phyloP scores from a whole-genome alignment of 2,888 invertebrate species.

The Latrodectus elegans region DNA sequence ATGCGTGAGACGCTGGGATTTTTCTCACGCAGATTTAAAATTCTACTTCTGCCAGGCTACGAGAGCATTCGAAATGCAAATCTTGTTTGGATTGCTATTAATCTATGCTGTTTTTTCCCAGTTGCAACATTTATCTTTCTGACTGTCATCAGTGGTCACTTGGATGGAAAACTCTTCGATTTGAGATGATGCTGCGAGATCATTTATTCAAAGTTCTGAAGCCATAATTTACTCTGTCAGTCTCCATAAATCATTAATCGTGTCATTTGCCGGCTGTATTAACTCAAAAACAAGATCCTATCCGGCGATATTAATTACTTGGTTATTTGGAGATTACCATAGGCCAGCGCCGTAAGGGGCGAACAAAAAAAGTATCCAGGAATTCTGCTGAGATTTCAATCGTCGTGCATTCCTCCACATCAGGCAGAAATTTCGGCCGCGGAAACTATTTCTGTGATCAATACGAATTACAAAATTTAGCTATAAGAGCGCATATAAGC shows the following conservation, averaged over 20 bases:
- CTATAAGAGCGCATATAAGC: too few relatives aligned
- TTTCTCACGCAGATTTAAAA: too few relatives aligned
- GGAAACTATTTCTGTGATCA: too few relatives aligned
- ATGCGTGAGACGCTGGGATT: too few relatives aligned
- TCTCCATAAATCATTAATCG: constrained; percentile 58
- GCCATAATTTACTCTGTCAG: constrained; percentile 61
- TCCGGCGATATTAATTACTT: constrained; percentile 45
- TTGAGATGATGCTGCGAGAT: constrained; percentile 31
- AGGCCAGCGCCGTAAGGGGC: background rate
- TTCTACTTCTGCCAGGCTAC: too few relatives aligned
- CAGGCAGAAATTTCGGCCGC: background rate
- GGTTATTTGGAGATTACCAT: constrained; percentile 28
- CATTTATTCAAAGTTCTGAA: constrained; percentile 56
- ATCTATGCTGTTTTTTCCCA: constrained; percentile 1
- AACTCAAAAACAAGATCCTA: constrained; percentile 30
- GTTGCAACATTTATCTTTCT: constrained; percentile 38
- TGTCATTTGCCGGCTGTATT: constrained; percentile 58
- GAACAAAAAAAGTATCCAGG: background rate
- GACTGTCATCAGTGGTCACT: constrained; percentile 28
- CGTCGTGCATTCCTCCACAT: background rate
- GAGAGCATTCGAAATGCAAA: constrained; percentile 7
- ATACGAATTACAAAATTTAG: too few relatives aligned
- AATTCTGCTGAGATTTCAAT: background rate
- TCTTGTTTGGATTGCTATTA: constrained; percentile 34
- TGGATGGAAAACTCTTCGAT: constrained; percentile 14